These are phyloP conservation scores for Amiota minor DNA, from an alignment of 2,888 invertebrate species.

Conservation along the genomic window DNA sequence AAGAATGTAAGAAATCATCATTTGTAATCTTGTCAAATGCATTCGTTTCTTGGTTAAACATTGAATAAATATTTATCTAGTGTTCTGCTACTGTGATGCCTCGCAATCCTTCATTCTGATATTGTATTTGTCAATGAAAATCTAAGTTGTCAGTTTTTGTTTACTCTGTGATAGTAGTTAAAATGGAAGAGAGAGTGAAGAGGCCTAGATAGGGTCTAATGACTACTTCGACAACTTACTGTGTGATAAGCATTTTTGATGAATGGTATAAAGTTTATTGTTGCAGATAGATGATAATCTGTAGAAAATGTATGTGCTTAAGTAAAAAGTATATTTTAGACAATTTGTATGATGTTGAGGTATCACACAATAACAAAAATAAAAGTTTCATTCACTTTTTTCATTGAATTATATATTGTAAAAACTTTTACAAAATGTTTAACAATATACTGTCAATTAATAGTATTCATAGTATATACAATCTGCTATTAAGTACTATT, in stretches of 20 bases:
- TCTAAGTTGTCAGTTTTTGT: slow-evolving; percentile 23
- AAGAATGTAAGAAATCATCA: slow-evolving; percentile 43
- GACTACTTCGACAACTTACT: background rate
- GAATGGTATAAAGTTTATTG: background rate
- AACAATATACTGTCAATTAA: too few relatives aligned
- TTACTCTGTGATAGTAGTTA: slow-evolving; percentile 19
- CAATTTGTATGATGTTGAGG: too few relatives aligned
- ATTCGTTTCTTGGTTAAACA: slow-evolving; percentile 28
- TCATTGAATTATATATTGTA: too few relatives aligned
- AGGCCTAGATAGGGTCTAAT: slow-evolving; percentile 9
- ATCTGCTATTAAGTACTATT: too few relatives aligned
- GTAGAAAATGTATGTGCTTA: background rate
- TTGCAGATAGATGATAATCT: background rate
- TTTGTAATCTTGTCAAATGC: slow-evolving; percentile 54
- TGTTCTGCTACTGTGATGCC: background rate
- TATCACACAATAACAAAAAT: too few relatives aligned
- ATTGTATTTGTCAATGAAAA: slow-evolving; percentile 19
- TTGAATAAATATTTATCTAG: slow-evolving; percentile 21
- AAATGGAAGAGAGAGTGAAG: background rate
- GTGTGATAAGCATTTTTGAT: slow-evolving; percentile 18
- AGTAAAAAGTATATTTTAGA: background rate
- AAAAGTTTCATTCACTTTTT: too few relatives aligned
- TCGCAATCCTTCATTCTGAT: background rate
- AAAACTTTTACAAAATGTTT: too few relatives aligned
- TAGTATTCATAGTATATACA: too few relatives aligned